These are phyloP conservation scores for Eustalomyia histrio DNA, from an alignment of 2,888 invertebrate genomes.

Conservation along the genomic window DNA sequence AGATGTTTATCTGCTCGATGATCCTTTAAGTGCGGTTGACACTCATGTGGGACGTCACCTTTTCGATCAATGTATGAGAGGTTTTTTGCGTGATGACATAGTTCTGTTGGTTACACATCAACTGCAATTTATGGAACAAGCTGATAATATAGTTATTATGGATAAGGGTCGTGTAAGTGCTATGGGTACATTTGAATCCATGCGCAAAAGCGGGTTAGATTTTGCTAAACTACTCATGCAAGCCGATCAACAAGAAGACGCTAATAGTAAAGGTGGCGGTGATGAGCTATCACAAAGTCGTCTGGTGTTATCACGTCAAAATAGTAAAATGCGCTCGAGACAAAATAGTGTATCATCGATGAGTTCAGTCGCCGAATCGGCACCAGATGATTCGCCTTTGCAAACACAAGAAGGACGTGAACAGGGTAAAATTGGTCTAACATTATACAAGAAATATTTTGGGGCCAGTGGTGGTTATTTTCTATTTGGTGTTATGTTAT, in stretches of 20 bases:
- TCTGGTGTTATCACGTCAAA: slow-evolving; percentile 70
- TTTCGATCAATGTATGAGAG: slow-evolving; percentile 84
- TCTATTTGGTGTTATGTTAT: slow-evolving; percentile 82
- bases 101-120: slow-evolving; percentile 91
- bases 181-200: slow-evolving; percentile 85
- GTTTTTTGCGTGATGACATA: slow-evolving; percentile 83
- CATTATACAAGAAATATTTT: slow-evolving; percentile 86
- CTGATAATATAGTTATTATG: slow-evolving; percentile 81
- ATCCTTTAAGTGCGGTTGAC: slow-evolving; percentile 95
- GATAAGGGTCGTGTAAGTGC: slow-evolving; percentile 79
- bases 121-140: slow-evolving; percentile 87
- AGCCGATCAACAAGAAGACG: slow-evolving; percentile 79
- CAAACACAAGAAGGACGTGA: slow-evolving; percentile 82
- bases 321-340: slow-evolving; percentile 73
- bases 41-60: slow-evolving; percentile 93
- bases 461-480: slow-evolving; percentile 85
- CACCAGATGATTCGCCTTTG: slow-evolving; percentile 77
- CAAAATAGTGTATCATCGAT: slow-evolving; percentile 78
- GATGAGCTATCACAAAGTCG: slow-evolving; percentile 65
- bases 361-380: slow-evolving; percentile 81
- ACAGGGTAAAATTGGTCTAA: slow-evolving; percentile 83
- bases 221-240: slow-evolving; percentile 86
- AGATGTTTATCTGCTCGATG: slow-evolving; percentile 93
- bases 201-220: slow-evolving; percentile 87
- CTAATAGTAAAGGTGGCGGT: slow-evolving; percentile 68